Percentiles rank a stretch among this genome's conserved stretches.
These are phyloP conservation scores for Peucedramus taeniatus DNA, from an alignment of 2,113 vertebrate genomes.

Conservation along the genomic window DNA sequence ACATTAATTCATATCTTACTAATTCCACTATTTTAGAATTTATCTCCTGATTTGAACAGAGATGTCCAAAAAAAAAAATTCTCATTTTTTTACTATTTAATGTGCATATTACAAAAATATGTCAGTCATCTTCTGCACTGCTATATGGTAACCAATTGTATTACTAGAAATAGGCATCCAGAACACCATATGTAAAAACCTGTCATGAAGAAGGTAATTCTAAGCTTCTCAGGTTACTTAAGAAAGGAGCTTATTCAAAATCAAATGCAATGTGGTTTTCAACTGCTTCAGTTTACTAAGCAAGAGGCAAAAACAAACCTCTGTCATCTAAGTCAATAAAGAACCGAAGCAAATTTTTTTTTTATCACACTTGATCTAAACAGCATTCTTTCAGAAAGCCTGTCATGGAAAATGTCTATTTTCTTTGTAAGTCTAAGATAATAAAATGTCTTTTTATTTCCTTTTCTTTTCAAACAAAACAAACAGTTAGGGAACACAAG, in stretches of 20 bases:
- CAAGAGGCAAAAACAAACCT: not conserved
- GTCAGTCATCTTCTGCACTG: not conserved
- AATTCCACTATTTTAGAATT: not conserved
- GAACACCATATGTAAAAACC: not conserved
- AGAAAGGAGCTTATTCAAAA: not conserved
- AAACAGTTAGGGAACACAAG: not conserved
- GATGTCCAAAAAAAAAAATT: not conserved
- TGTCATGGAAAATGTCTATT: not conserved
- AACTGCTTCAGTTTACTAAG: not conserved
- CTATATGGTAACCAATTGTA: not conserved
- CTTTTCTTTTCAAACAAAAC: not conserved
- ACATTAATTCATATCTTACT: not conserved
- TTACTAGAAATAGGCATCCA: not conserved
- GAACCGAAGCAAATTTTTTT: not conserved
- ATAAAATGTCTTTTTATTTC: not conserved
- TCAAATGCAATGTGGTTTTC: not conserved
- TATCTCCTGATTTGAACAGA: not conserved
- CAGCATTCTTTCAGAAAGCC: not conserved
- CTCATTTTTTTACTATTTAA: not conserved
- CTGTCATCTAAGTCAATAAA: not conserved
- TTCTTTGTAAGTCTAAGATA: not conserved
- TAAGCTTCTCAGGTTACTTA: not conserved
- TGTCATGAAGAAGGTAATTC: not conserved
- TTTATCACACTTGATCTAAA: not conserved
- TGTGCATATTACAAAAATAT: not conserved